These are phyloP conservation scores for Ceratothoa steindachneri DNA, from an alignment of 2,888 invertebrate species.

Conservation along the genomic window DNA sequence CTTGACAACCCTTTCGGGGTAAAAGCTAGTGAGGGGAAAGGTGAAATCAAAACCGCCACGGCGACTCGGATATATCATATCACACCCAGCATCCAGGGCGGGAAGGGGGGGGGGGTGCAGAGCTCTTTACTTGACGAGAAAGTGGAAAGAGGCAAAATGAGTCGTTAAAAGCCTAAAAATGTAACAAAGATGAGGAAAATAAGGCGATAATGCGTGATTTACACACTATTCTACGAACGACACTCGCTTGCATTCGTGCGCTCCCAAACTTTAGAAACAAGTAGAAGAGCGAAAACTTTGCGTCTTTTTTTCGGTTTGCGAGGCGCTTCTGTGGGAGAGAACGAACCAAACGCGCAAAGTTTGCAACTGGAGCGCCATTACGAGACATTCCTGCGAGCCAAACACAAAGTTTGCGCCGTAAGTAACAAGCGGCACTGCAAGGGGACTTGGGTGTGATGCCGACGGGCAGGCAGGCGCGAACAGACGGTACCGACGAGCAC, in stretches of 20 bases:
- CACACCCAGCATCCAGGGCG: no score
- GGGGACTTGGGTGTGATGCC: no score
- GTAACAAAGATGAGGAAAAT: neutral
- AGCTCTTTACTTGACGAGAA: no score
- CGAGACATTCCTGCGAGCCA: neutral
- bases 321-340: neutral
- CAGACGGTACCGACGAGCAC: no score
- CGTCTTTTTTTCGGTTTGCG: neutral
- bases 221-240: neutral
- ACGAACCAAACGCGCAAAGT: neutral
- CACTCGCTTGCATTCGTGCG: neutral
- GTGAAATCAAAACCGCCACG: no score
- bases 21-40: no score
- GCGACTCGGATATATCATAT: no score
- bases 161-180: neutral
- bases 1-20: no score
- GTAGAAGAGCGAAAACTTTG: no score
- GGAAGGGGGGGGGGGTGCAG: no score
- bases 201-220: slow-evolving; percentile 3
- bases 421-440: neutral
- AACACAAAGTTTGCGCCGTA: neutral
- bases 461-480: no score
- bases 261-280: neutral
- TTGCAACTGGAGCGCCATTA: slow-evolving; percentile 12
- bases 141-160: no score